Evolutionary conservation across 2,113 vertebrate species (phyloP).

Genomic region (Semicossyphus pulcher): DNA sequence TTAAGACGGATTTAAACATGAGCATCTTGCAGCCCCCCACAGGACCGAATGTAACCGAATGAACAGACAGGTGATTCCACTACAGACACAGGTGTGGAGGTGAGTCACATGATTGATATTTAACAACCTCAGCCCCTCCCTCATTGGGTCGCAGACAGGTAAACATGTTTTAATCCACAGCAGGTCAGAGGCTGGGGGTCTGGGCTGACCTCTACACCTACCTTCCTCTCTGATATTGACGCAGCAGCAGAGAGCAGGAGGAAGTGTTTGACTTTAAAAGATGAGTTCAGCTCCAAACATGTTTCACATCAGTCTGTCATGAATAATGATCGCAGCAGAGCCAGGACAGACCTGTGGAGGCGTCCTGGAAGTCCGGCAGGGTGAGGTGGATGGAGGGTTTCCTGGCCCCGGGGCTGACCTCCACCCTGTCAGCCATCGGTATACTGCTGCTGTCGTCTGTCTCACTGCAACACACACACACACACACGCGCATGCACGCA

Average conservation of each 20-base stretch:
- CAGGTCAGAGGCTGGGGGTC: constrained; percentile 32
- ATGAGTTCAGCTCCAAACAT: constrained; percentile 41
- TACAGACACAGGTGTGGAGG: constrained; percentile 7
- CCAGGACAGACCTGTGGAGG: constrained; percentile 87
- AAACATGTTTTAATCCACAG: constrained; percentile 49
- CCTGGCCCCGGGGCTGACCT: constrained; percentile 85
- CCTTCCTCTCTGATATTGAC: constrained; percentile 46
- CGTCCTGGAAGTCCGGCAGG: constrained; percentile 92
- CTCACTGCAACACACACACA: constrained; percentile 83
- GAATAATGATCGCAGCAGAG: not conserved
- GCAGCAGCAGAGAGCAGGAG: constrained; percentile 5
- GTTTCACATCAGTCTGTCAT: not conserved
- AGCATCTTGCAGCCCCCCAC: too few relatives aligned
- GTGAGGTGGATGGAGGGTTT: constrained; percentile 87
- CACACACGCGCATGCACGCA: constrained; percentile 32
- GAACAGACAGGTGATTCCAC: not conserved
- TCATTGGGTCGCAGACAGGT: constrained; percentile 10
- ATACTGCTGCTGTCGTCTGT: constrained; percentile 91
- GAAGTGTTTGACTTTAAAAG: constrained; percentile 36
- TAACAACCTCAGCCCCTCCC: constrained; percentile 20
- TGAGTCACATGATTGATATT: constrained; percentile 48
- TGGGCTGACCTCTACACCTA: constrained; percentile 32
- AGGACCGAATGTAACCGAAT: too few relatives aligned
- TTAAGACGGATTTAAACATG: too few relatives aligned
- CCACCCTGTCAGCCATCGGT: constrained; percentile 81